Percentiles rank a stretch among this genome's conserved stretches.
Conservation (phyloP, 2,888 invertebrate genomes). For the Rotaria sp. region DNA sequence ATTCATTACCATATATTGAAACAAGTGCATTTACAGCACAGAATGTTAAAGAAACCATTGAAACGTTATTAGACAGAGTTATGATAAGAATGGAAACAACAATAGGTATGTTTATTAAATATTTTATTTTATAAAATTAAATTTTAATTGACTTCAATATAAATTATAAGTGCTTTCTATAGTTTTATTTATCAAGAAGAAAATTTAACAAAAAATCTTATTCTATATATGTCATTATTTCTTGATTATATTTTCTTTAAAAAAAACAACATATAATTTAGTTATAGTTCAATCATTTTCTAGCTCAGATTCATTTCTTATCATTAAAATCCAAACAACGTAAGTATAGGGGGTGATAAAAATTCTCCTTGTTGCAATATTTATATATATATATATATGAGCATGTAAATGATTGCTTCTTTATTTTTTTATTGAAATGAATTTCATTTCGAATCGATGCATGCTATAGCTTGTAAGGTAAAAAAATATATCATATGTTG, state of each 20-base stretch:
- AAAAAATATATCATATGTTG: neutral
- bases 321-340: neutral
- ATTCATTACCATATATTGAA: slow-evolving; percentile 78
- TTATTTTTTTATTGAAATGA: neutral
- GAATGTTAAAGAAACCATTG: slow-evolving; percentile 78
- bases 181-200: neutral
- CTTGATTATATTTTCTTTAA: neutral
- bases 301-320: neutral
- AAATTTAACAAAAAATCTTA: too few relatives aligned
- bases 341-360: neutral
- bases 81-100: slow-evolving; percentile 59
- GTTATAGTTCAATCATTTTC: neutral
- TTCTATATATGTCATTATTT: too few relatives aligned
- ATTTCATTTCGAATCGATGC: neutral
- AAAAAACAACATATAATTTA: neutral
- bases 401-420: neutral
- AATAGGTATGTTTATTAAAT: slow-evolving; percentile 19
- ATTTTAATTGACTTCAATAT: too few relatives aligned
- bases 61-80: slow-evolving; percentile 71
- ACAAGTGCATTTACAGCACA: slow-evolving; percentile 89
- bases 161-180: too few relatives aligned
- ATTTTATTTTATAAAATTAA: too few relatives aligned
- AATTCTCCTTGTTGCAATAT: neutral
- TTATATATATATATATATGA: neutral
- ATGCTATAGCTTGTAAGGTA: neutral